phyloP scores from a whole-genome alignment of 2,888 invertebrate species.

The Phytoseiulus persimilis region DNA sequence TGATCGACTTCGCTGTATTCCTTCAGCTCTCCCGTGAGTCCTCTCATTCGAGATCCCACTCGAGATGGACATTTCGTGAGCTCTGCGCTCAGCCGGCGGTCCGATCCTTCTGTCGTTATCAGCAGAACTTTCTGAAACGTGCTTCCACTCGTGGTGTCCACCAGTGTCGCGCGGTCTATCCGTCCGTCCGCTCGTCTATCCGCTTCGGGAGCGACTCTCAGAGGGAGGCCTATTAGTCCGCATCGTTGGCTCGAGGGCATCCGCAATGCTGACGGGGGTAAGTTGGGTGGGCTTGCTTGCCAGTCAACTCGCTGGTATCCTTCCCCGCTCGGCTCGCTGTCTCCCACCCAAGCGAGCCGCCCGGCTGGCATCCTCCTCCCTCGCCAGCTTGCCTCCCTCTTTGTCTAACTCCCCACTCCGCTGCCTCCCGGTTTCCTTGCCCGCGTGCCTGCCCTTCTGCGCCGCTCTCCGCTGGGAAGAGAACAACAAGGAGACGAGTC shows the following conservation, averaged over 20 bases:
- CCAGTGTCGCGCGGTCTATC: background rate
- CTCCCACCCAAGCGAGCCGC: background rate
- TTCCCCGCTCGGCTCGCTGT: background rate
- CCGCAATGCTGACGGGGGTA: background rate
- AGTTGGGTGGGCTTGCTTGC: background rate
- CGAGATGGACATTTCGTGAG: too few species aligned
- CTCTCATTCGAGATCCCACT: too few species aligned
- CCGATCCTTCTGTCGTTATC: too few species aligned
- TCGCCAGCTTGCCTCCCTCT: background rate
- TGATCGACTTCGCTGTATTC: too few species aligned
- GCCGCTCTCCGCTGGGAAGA: background rate
- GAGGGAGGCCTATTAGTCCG: background rate
- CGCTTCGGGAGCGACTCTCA: background rate
- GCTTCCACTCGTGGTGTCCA: background rate
- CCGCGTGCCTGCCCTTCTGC: background rate
- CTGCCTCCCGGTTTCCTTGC: background rate
- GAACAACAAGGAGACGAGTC: slow-evolving; percentile 5
- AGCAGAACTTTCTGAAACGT: too few species aligned
- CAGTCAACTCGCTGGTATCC: background rate
- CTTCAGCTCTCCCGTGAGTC: too few species aligned
- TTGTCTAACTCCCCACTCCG: background rate
- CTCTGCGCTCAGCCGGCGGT: too few species aligned
- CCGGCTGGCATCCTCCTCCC: background rate
- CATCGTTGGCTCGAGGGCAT: slow-evolving; percentile 5
- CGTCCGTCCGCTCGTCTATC: background rate